Conservation (phyloP, 2,113 vertebrate genomes). For the Cheirogaleus medius region DNA sequence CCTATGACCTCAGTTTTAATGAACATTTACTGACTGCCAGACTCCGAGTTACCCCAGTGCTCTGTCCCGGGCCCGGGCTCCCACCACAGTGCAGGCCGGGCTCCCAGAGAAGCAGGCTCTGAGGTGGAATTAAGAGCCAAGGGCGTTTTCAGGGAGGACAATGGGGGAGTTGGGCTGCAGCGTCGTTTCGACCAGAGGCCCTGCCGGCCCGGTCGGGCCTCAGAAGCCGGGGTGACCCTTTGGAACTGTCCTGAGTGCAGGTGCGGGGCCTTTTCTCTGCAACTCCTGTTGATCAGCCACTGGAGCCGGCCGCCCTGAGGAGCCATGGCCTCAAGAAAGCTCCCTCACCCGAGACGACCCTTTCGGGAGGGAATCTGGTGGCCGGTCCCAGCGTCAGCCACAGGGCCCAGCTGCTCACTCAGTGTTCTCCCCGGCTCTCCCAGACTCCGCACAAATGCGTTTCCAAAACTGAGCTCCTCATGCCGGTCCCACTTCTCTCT, state of each 20-base stretch:
- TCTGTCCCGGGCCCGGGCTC: not conserved
- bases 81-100: not conserved
- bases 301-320: not conserved
- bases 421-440: not conserved
- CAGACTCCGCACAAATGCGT: not conserved
- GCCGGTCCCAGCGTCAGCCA: rapidly evolving
- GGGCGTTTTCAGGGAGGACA: not conserved
- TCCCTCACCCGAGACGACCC: not conserved
- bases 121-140: not conserved
- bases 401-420: not conserved
- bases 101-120: not conserved
- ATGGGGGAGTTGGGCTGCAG: no score
- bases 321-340: not conserved
- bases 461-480: not conserved
- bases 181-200: rapidly evolving
- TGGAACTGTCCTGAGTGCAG: no score
- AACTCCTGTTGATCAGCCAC: not conserved
- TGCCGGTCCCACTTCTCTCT: not conserved
- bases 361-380: not conserved
- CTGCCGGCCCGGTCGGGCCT: rapidly evolving
- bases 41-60: not conserved
- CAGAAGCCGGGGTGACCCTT: not conserved
- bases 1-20: not conserved
- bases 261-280: not conserved
- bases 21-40: not conserved